Percentiles rank a stretch among this genome's conserved stretches.
phyloP scores from a whole-genome alignment of 2,888 invertebrate species.

The Chalcosyrphus nemorum region DNA sequence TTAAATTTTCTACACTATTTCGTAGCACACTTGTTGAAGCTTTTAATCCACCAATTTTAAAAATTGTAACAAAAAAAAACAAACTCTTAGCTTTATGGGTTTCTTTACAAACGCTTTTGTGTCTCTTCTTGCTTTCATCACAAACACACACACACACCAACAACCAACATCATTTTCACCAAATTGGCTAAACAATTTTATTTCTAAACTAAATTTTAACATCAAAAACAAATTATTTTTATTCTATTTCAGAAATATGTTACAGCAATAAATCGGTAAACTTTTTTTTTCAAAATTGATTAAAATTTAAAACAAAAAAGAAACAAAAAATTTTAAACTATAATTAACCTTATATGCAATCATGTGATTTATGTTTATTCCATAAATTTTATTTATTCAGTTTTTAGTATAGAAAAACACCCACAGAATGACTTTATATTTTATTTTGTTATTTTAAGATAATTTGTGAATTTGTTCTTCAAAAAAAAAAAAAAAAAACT shows the following conservation, averaged over 20 bases:
- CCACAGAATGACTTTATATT: constrained; percentile 27
- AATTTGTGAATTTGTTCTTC: constrained; percentile 63
- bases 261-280: constrained; percentile 72
- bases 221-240: constrained; percentile 50
- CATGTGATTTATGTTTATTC: constrained; percentile 70
- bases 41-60: background rate
- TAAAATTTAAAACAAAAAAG: background rate
- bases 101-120: constrained; percentile 21
- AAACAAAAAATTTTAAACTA: constrained; percentile 14
- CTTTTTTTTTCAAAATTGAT: constrained; percentile 44
- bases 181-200: constrained; percentile 46
- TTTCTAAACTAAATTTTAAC: constrained; percentile 27
- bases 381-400: constrained; percentile 61
- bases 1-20: too few relatives aligned
- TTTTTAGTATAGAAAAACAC: constrained; percentile 28
- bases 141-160: background rate
- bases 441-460: constrained; percentile 72
- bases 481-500: too few relatives aligned
- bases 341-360: constrained; percentile 38
- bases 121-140: background rate
- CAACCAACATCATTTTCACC: background rate
- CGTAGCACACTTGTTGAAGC: too few relatives aligned
- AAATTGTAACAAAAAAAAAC: background rate
- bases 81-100: constrained; percentile 3
- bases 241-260: constrained; percentile 73